phyloP scores from a whole-genome alignment of 2,888 invertebrate species.

The Oegoconia quadripuncta region DNA sequence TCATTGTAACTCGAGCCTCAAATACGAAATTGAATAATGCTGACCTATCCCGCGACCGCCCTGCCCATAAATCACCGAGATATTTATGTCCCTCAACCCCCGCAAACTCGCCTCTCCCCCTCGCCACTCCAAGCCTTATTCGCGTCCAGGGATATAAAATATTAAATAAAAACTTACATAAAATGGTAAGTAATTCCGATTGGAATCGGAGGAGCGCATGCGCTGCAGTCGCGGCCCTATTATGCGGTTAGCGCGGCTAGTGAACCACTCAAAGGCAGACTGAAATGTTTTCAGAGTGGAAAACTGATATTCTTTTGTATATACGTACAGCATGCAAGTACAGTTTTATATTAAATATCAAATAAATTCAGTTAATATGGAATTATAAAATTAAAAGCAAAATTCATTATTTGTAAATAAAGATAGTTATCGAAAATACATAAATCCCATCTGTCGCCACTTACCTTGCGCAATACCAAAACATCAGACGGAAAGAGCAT shows the following conservation, averaged over 20 bases:
- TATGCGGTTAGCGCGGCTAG: conserved; percentile 57
- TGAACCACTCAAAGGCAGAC: conserved; percentile 32
- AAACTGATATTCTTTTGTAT: conserved; percentile 28
- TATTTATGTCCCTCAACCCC: conserved; percentile 74
- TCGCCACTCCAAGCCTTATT: conserved; percentile 50
- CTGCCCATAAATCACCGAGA: conserved; percentile 76
- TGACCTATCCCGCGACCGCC: conserved; percentile 79
- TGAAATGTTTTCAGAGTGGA: conserved; percentile 37
- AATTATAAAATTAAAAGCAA: no score
- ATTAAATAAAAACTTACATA: conserved; percentile 76
- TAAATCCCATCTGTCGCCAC: conserved; percentile 52
- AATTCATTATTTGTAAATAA: conserved; percentile 46
- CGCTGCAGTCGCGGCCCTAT: conserved; percentile 60
- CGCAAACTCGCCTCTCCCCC: conserved; percentile 47
- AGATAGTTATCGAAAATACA: conserved; percentile 40
- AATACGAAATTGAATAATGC: conserved; percentile 80
- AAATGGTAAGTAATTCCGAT: conserved; percentile 73
- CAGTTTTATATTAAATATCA: no score
- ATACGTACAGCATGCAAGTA: conserved; percentile 10
- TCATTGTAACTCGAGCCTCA: conserved; percentile 77
- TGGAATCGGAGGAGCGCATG: conserved; percentile 58
- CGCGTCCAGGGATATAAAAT: conserved; percentile 70
- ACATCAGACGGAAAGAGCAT: conserved; percentile 48
- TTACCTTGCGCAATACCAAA: conserved; percentile 56
- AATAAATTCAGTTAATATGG: no score